Conservation (phyloP, 2,113 vertebrate genomes). For the Aegithalos caudatus region DNA sequence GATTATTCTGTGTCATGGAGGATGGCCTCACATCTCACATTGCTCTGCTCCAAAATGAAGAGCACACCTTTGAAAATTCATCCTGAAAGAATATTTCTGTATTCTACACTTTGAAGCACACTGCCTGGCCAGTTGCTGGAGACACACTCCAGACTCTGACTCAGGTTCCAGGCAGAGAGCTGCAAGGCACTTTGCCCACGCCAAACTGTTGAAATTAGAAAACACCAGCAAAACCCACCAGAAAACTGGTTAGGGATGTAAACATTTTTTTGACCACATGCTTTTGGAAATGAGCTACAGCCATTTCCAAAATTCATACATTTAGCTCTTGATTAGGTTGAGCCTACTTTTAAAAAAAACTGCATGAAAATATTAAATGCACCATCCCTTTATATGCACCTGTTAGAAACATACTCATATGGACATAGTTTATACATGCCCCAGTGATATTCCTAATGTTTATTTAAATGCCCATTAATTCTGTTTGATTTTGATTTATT, state of each 20-base stretch:
- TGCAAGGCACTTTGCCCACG: neutral
- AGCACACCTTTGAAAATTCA: neutral
- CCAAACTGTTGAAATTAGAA: neutral
- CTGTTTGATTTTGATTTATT: neutral
- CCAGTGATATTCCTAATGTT: neutral
- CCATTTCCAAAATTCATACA: neutral
- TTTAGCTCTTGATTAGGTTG: neutral
- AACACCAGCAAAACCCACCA: neutral
- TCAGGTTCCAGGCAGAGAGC: neutral
- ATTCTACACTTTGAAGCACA: rapidly evolving
- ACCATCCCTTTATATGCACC: neutral
- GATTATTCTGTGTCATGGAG: neutral
- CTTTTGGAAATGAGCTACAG: neutral
- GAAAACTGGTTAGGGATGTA: neutral
- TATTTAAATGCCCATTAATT: neutral
- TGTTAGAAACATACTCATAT: neutral
- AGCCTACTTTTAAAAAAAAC: neutral
- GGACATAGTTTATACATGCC: neutral
- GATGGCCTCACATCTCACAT: neutral
- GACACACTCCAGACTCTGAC: neutral
- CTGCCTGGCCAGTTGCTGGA: neutral
- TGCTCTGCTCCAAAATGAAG: neutral
- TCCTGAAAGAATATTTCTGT: neutral
- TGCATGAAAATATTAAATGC: neutral
- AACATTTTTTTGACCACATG: neutral